Base-by-base conservation (phyloP, 2,113 vertebrate species). In the Tricholaema leucomelas region DNA sequence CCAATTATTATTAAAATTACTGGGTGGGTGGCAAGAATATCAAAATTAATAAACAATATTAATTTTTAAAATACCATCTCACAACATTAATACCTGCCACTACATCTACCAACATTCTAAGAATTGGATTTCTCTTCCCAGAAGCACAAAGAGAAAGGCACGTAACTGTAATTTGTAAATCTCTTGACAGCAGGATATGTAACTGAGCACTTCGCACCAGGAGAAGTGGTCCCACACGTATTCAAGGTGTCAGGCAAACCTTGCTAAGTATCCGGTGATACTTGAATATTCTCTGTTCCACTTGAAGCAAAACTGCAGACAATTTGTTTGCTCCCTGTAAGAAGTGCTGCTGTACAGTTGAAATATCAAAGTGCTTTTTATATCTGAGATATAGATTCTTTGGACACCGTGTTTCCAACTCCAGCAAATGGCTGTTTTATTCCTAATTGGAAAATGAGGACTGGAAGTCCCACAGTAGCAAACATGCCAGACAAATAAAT, bases 301-400 rank as follows among this genome's bases (percentile, higher is more conserved):
- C 90, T 91, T 76, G 36, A 94, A 84, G 71, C 15, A 87, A 83
- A 94, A 90, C 74, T 58, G 55, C 90, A 93, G 77, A 33, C 77
- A 86, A 54, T 82, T 66, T 87, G 60, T 79, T 83, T 92, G 25
- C 50, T 87, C 21, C 81, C 46, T 71, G 65, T 36, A 91, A 81
- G 19, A 90, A 81, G 76, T 42, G 33, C 36, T 87, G 40, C 48
- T 2, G 1, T 24, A 58, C 42, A 66, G 33, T 2, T 81, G 63
- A 90, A 95, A 73, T 69, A 64, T 21, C 31, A 70, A 92, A 73
- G 65, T 38, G 31, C 14, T 79, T 31, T 88, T 70, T 42, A 52
- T 55, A 19, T 63, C 60, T 1, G 1, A 87, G 67, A 42, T 54
- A 61, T 2, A 63, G 28, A 28, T 88, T 87, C 71, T 79, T 72